Percentiles rank a stretch among this genome's conserved stretches.
These are phyloP conservation scores for Hippoglossus stenolepis DNA, from an alignment of 2,113 vertebrate genomes.

Conservation along the genomic window DNA sequence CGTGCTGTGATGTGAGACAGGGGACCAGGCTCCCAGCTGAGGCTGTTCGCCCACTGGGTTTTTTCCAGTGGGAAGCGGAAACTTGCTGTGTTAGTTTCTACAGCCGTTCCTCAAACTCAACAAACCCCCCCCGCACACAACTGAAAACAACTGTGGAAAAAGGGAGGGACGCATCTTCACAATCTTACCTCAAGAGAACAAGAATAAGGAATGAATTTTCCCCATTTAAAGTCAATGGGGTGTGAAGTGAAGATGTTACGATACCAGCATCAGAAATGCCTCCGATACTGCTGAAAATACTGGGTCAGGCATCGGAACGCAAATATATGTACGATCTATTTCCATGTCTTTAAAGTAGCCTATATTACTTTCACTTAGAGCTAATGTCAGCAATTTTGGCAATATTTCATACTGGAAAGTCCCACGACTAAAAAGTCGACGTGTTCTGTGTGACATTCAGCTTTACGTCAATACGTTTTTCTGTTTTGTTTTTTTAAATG, in stretches of 20 bases:
- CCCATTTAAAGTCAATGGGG: slow-evolving; percentile 50
- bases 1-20: slow-evolving; percentile 59
- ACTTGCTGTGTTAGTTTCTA: slow-evolving; percentile 50
- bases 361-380: too few species aligned
- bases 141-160: slow-evolving; percentile 38
- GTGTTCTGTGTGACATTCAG: too few species aligned
- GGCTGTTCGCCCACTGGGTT: slow-evolving; percentile 49
- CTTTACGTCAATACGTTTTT: too few species aligned
- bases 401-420: too few species aligned
- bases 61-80: slow-evolving; percentile 67
- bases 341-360: too few species aligned
- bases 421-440: too few species aligned
- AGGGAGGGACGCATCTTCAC: slow-evolving; percentile 29
- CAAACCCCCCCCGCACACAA: slow-evolving; percentile 36
- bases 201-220: slow-evolving; percentile 61
- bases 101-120: slow-evolving; percentile 40
- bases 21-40: slow-evolving; percentile 38
- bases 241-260: not conserved
- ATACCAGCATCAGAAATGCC: too few species aligned
- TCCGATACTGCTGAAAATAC: too few species aligned
- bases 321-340: too few species aligned
- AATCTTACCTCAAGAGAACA: slow-evolving; percentile 50
- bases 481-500: too few species aligned
- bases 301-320: too few species aligned
- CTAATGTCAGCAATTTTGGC: too few species aligned